A percentile compares a stretch with the other conserved stretches of the same genome.
Conservation (phyloP, 2,113 vertebrate species). For the human region GRCh38 chr5:1480001-1480500, state of each 20-base stretch:
- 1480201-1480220: too few relatives aligned
- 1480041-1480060: too few relatives aligned
- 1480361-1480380: not conserved
- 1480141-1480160: accelerated
- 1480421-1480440: not conserved
- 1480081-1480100: not conserved
- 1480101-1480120: not conserved
- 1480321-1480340: not conserved
- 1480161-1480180: accelerated
- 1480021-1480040: not conserved
- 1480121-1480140: accelerated
- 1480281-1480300: accelerated
- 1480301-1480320: accelerated
- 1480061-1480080: accelerated
- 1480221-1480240: not conserved
- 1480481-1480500: too few relatives aligned
- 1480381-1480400: not conserved
- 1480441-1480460: accelerated
- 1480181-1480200: too few relatives aligned
- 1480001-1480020: not conserved
- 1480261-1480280: not conserved
- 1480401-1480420: not conserved
- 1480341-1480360: not conserved
- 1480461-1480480: too few relatives aligned
- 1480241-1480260: not conserved